Evolutionary conservation across 2,797 vertebrate species (phyloP), one percentile per base, ranked within the genome.

Genomic region (Lates japonicus): DNA sequence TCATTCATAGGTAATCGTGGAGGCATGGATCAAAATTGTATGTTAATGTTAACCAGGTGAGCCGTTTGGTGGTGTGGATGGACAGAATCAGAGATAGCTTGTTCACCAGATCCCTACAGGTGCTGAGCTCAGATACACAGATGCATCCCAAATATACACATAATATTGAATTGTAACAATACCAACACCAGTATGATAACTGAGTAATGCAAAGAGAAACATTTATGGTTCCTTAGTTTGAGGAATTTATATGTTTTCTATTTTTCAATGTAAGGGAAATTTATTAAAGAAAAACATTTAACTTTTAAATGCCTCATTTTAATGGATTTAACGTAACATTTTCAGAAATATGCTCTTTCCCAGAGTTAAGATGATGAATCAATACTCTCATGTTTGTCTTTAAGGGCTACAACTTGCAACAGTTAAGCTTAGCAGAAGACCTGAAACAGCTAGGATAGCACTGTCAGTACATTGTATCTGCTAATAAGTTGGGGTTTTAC

Each of bases 21-120:
- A 59, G 71, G 25, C 48, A 55, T 52, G 25, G 49, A 61, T 72
- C 61, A 69, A 59, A 64, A 49, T 35, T 1, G 37, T 19, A 33
- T 48, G n/a, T 9, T 58, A 33, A 59, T 58, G 55, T 46, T 79
- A 39, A 42, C 3, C 49, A 48, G 19, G 48, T 63, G 33, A 61
- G 10, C 3, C 3, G 12, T 64, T 25, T 16, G 7, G 12, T 48
- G 7, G 22, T 55, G 42, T 33, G 35, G 9, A 54, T 64, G 14
- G 70, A 14, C 17, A 44, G 4, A 44, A 49, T 29, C 22, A 12
- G 0, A 2, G 8, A 58, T 49, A 41, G 44, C 60, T 64, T 72
- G 3, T n/a, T 84, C 88, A 80, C 52, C 80, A 81, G 73, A 65
- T 81, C 16, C 12, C 6, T 22, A 10, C 44, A 49, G 31, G 33